A percentile compares a stretch with the other conserved stretches of the same genome.
Conservation (phyloP, 2,113 vertebrate species). For the Pachycephala philippinensis region DNA sequence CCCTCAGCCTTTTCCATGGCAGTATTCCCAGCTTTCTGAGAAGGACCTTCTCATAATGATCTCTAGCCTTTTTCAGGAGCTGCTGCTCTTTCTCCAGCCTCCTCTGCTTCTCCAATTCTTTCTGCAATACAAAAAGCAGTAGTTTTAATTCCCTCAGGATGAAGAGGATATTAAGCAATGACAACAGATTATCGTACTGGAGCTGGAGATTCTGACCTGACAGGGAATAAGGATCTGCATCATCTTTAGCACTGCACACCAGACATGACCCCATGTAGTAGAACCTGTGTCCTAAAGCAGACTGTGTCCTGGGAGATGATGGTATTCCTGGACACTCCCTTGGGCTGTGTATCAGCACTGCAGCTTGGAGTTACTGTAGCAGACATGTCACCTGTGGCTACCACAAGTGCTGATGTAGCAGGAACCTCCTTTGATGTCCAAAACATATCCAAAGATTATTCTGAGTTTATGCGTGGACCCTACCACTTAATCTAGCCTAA, state of each 20-base stretch:
- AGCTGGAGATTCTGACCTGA: neutral
- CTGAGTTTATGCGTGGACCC: neutral
- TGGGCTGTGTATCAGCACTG: neutral
- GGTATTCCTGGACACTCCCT: neutral
- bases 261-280: neutral
- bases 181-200: neutral
- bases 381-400: neutral
- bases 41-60: conserved; percentile 77
- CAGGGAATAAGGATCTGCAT: neutral
- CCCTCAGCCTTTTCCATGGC: conserved; percentile 85
- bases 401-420: neutral
- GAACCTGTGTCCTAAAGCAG: neutral
- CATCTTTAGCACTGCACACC: neutral
- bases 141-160: neutral
- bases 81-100: conserved; percentile 75
- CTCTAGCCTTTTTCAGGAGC: conserved; percentile 72
- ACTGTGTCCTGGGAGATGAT: neutral
- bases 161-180: neutral
- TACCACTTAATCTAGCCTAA: neutral
- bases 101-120: conserved; percentile 82
- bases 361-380: neutral
- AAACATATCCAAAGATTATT: neutral
- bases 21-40: conserved; percentile 78
- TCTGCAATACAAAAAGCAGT: conserved; percentile 66
- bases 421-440: neutral